phyloP scores from a whole-genome alignment of 2,797 vertebrate species.

The Lacerta bilineata region DNA sequence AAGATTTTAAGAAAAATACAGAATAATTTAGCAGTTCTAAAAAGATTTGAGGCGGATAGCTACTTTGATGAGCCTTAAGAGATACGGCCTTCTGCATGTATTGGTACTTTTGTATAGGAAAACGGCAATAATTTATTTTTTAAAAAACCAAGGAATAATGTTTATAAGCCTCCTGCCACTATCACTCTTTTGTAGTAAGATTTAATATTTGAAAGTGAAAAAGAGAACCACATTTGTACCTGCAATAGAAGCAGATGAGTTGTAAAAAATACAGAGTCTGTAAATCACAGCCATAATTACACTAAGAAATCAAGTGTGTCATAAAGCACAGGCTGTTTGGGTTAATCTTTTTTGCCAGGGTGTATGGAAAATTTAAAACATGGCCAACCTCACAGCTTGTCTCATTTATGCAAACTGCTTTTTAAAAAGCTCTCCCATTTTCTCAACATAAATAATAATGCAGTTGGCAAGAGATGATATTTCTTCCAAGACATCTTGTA shows the following conservation, averaged over 20 bases:
- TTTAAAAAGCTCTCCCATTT: conserved; percentile 26
- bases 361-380: conserved; percentile 65
- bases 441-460: conserved; percentile 45
- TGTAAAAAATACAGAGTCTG: conserved; percentile 45
- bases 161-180: conserved; percentile 51
- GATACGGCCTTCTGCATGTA: not conserved
- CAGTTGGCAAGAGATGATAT: conserved; percentile 42
- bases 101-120: conserved; percentile 10
- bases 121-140: conserved; percentile 42
- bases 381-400: conserved; percentile 65
- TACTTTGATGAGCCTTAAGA: not conserved
- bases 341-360: conserved; percentile 46
- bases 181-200: conserved; percentile 50
- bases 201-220: conserved; percentile 4
- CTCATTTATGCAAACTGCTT: conserved; percentile 56
- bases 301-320: conserved; percentile 60
- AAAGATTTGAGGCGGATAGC: too few relatives aligned
- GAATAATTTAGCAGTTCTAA: not conserved
- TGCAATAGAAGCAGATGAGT: conserved; percentile 54
- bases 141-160: conserved; percentile 11
- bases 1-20: not conserved
- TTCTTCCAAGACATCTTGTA: conserved; percentile 41
- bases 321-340: conserved; percentile 38
- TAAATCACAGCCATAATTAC: conserved; percentile 55
- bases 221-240: conserved; percentile 50